A percentile compares a stretch with the other conserved stretches of the same genome.
phyloP scores from a whole-genome alignment of 2,113 vertebrate species.

The Corydoras sp. region DNA sequence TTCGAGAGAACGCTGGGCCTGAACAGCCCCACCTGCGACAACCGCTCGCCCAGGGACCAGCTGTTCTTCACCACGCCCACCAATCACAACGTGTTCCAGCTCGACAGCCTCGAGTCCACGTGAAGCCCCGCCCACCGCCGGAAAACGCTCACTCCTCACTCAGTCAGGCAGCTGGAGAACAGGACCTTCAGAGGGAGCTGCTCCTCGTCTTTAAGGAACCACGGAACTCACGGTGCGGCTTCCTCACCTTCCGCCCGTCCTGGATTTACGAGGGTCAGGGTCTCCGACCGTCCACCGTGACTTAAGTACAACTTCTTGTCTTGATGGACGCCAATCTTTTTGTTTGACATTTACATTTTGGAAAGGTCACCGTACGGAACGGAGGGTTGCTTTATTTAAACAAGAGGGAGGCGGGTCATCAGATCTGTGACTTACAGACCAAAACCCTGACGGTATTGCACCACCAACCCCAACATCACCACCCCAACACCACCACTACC shows the following conservation, averaged over 20 bases:
- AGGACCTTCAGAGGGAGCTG: too few relatives aligned
- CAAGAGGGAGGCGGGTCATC: too few relatives aligned
- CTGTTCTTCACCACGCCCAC: conserved; percentile 96
- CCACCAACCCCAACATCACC: too few relatives aligned
- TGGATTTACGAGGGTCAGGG: too few relatives aligned
- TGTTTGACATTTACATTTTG: conserved; percentile 38
- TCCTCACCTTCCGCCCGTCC: conserved; percentile 48
- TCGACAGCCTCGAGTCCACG: conserved; percentile 94
- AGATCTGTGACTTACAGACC: too few relatives aligned
- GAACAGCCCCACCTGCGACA: conserved; percentile 87
- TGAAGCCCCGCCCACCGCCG: conserved; percentile 67
- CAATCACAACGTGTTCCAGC: conserved; percentile 94
- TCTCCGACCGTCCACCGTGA: too few relatives aligned
- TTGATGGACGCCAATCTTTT: conserved; percentile 70
- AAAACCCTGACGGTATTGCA: too few relatives aligned
- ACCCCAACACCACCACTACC: too few relatives aligned
- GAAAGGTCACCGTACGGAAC: conserved; percentile 63
- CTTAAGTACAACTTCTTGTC: conserved; percentile 53
- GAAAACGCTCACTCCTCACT: not conserved
- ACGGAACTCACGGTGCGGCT: conserved; percentile 4
- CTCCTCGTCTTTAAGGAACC: not conserved
- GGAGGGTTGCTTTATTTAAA: conserved; percentile 66
- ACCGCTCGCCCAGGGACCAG: conserved; percentile 80
- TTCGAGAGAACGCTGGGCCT: conserved; percentile 97
- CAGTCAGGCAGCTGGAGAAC: too few relatives aligned